Conservation (phyloP, 2,888 invertebrate genomes). For the Frankliniella fusca region DNA sequence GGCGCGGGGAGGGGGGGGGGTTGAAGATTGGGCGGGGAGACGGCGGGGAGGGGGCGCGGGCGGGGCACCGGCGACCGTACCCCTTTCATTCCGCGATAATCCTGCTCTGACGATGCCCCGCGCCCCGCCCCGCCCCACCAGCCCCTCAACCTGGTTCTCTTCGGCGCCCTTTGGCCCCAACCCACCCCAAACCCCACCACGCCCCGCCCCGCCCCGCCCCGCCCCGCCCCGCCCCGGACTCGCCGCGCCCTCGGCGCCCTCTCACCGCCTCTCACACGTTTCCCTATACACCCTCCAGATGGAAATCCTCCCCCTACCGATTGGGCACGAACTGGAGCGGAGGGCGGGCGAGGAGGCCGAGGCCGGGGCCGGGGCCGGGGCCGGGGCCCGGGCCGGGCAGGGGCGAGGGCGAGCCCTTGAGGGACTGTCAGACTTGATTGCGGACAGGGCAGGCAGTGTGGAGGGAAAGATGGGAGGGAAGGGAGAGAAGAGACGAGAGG, state of each 20-base stretch:
- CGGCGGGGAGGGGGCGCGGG: neutral
- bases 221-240: neutral
- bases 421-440: too few relatives aligned
- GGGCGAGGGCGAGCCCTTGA: neutral
- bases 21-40: too few relatives aligned
- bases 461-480: too few relatives aligned
- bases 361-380: too few relatives aligned
- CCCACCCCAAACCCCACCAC: neutral
- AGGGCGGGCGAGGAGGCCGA: too few relatives aligned
- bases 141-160: neutral
- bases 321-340: neutral
- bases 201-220: neutral
- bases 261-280: neutral
- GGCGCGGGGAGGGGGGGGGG: too few relatives aligned
- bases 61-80: neutral
- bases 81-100: constrained; percentile 3
- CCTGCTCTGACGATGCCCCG: neutral
- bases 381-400: too few relatives aligned
- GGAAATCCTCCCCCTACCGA: neutral
- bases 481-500: too few relatives aligned
- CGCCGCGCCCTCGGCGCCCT: neutral
- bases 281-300: neutral
- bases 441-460: too few relatives aligned
- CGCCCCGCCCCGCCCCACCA: neutral
- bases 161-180: neutral